Evolutionary conservation across 2,888 invertebrate genomes (phyloP).

Genomic region (Caradrina kadenii): DNA sequence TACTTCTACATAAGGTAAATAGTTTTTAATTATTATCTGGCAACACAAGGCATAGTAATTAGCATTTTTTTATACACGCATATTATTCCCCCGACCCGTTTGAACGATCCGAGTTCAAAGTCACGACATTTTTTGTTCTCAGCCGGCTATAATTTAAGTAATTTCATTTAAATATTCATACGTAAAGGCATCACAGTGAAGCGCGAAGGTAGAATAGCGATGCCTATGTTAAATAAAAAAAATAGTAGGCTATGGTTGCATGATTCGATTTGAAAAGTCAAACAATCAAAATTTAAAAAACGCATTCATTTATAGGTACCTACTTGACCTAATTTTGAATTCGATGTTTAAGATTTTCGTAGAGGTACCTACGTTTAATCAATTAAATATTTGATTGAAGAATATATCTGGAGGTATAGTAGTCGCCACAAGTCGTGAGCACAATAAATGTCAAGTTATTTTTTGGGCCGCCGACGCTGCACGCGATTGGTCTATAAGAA

Average conservation of each 20-base stretch:
- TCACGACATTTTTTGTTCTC: slow-evolving; percentile 35
- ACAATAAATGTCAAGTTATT: no score
- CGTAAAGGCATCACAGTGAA: background rate
- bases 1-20: slow-evolving; percentile 3
- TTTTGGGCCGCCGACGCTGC: no score
- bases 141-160: slow-evolving; percentile 3
- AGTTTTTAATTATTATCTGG: slow-evolving; percentile 7
- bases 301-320: background rate
- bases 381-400: no score
- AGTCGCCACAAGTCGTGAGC: no score
- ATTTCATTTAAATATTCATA: slow-evolving; percentile 26
- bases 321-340: background rate
- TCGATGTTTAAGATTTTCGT: background rate
- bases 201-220: background rate
- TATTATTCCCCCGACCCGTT: slow-evolving; percentile 7
- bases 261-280: background rate
- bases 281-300: background rate
- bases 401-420: no score
- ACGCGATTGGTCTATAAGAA: no score
- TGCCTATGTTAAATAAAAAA: background rate
- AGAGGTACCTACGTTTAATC: no score
- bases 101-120: slow-evolving; percentile 34
- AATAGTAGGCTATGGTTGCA: background rate
- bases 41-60: slow-evolving; percentile 18
- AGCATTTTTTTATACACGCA: slow-evolving; percentile 16